Base-by-base conservation (phyloP, 2,113 vertebrate genomes). In the Callionymus lyra region DNA sequence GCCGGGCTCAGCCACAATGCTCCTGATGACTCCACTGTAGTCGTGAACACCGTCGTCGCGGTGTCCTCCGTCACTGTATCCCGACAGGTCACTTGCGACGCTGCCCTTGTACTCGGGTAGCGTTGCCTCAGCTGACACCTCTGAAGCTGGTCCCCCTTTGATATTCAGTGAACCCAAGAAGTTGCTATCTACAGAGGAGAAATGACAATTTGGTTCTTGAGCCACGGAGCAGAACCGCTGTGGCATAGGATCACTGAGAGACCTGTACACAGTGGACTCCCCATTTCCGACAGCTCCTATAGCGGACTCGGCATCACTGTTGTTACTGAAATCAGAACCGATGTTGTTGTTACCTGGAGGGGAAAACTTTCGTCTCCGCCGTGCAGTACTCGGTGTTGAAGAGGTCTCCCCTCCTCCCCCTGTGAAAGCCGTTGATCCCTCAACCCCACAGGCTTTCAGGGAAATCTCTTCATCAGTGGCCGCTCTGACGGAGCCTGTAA, bases 171-270 rank as follows among this genome's bases (percentile, higher is more conserved):
- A 95, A 11, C 91, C 90, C 52, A 98, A 76, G 17, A 98, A 77
- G 68, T 97, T 98, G 72, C 94, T 98, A 76, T 98, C 95, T 0
- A 98, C 79, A 0, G 93, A 97, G 63, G 89, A 97, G 72, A 91
- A 99, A n/a, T 70, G 89, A 46, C 82, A 81, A 0, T 68, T 72
- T 6, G 80, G 73, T 14, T 95, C 91, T 53, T 93, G 91, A 0
- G 84, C 14, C 44, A 87, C 63, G 0, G 86, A 81, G 48, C 86
- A 79, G 17, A 84, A 60, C 10, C 94, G 79, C 57, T 98, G 93
- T 27, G 95, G 95, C 87, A 97, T 99, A 10, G 95, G 95, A 72
- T 99, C 95, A 2, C 95, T 99, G 12, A 97, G 78, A 12, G 95
- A 98, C 27, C 95, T 81, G 65, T 92, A 95, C 1, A 81, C 77